phyloP scores from a whole-genome alignment of 2,797 vertebrate genomes.

The Botia almorhae region DNA sequence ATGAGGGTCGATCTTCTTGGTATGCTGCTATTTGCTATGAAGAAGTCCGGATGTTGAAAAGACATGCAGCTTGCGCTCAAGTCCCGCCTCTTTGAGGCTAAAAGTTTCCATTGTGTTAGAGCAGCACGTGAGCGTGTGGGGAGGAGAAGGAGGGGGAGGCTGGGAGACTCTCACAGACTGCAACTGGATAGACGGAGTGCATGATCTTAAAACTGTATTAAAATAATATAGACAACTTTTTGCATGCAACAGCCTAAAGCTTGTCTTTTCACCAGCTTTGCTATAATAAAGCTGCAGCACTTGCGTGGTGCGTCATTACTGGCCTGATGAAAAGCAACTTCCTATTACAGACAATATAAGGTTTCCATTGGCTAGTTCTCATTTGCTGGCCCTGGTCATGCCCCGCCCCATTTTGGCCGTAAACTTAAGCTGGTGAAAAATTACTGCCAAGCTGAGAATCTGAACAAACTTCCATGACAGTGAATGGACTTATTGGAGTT shows the following conservation, averaged over 20 bases:
- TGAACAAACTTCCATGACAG: constrained; percentile 69
- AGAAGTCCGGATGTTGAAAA: constrained; percentile 70
- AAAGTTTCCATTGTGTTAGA: constrained; percentile 86
- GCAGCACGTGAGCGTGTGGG: constrained; percentile 65
- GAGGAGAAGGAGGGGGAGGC: constrained; percentile 46
- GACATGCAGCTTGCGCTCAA: constrained; percentile 55
- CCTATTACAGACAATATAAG: constrained; percentile 53
- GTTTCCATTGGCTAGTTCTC: constrained; percentile 55
- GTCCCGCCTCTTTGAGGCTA: constrained; percentile 74
- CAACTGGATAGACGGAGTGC: constrained; percentile 53
- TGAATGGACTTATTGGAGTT: constrained; percentile 28
- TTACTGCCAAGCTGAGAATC: constrained; percentile 73
- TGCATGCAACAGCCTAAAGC: not conserved
- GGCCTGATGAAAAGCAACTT: constrained; percentile 29
- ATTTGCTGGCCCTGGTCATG: constrained; percentile 54
- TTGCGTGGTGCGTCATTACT: not conserved
- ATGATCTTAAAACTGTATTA: constrained; percentile 52
- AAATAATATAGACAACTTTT: not conserved
- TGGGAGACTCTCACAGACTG: constrained; percentile 31
- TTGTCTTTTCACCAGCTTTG: not conserved
- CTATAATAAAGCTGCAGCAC: not conserved
- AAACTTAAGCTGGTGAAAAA: constrained; percentile 75
- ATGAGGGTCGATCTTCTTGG: constrained; percentile 64
- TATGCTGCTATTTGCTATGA: constrained; percentile 70
- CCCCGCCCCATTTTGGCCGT: constrained; percentile 69